Evolutionary conservation across 2,113 vertebrate species (phyloP).

Genomic region (Saccopteryx leptura): DNA sequence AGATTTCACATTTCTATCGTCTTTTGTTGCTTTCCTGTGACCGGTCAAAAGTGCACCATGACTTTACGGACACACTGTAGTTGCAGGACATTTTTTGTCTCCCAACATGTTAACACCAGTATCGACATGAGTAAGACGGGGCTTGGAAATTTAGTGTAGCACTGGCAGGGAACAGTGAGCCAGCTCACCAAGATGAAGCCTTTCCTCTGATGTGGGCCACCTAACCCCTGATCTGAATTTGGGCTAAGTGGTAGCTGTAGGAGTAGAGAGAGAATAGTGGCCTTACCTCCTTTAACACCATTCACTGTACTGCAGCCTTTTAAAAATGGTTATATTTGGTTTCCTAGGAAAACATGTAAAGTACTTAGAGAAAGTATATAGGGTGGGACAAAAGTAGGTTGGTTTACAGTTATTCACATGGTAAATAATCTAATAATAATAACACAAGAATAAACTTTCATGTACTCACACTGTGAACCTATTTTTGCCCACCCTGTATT

Average conservation of each 20-base stretch:
- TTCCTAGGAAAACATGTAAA: not conserved
- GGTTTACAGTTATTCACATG: too few relatives aligned
- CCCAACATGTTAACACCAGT: not conserved
- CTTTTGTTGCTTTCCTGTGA: too few relatives aligned
- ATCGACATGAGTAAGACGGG: not conserved
- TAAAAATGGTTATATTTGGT: slow-evolving; percentile 2
- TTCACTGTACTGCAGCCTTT: not conserved
- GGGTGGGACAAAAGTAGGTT: too few relatives aligned
- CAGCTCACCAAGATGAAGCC: too few relatives aligned
- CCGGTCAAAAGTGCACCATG: too few relatives aligned
- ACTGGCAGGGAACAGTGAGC: not conserved
- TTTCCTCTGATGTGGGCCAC: not conserved
- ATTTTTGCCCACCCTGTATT: not conserved
- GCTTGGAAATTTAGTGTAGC: not conserved
- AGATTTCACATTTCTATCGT: too few relatives aligned
- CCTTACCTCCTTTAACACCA: not conserved
- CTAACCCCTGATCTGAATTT: not conserved
- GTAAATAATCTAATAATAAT: too few relatives aligned
- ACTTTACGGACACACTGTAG: too few relatives aligned
- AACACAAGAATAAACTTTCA: too few relatives aligned
- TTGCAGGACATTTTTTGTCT: not conserved
- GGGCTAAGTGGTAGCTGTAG: not conserved
- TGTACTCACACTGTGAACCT: too few relatives aligned
- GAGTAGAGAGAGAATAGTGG: not conserved
- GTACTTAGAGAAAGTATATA: not conserved